These are phyloP conservation scores for Meloidogyne exigua DNA, from an alignment of 1,140 invertebrate species.

Conservation along the genomic window DNA sequence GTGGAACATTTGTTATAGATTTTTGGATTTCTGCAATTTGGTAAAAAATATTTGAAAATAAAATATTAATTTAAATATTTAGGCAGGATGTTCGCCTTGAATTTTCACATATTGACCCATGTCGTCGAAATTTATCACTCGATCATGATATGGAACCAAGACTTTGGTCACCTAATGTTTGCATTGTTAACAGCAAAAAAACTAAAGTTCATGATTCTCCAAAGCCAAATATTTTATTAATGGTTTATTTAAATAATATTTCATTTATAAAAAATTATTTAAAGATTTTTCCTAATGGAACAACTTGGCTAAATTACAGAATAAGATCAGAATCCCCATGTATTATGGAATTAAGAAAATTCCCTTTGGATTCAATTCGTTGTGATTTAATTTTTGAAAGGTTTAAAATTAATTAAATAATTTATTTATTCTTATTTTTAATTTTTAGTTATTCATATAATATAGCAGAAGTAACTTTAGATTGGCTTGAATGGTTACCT, in stretches of 20 bases:
- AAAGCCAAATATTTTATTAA: conserved; percentile 62
- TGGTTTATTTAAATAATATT: conserved; percentile 39
- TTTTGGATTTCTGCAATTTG: conserved; percentile 63
- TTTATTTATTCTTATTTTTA: not conserved
- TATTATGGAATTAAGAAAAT: conserved; percentile 56
- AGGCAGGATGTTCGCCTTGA: conserved; percentile 53
- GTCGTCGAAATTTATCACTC: conserved; percentile 56
- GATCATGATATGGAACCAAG: conserved; percentile 63
- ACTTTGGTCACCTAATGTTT: conserved; percentile 62
- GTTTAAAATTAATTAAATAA: not conserved
- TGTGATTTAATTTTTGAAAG: conserved; percentile 59
- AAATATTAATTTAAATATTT: not conserved
- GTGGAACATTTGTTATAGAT: conserved; percentile 61
- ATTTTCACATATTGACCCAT: conserved; percentile 58
- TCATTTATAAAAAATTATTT: conserved; percentile 26
- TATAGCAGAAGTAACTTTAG: conserved; percentile 55
- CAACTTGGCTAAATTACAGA: conserved; percentile 62
- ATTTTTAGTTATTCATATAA: conserved; percentile 56
- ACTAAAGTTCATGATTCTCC: conserved; percentile 62
- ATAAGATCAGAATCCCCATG: conserved; percentile 63
- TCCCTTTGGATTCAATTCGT: conserved; percentile 56
- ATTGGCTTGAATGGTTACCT: conserved; percentile 58
- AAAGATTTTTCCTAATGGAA: conserved; percentile 61
- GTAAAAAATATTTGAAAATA: not conserved
- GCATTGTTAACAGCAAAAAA: conserved; percentile 59